phyloP scores from a whole-genome alignment of 2,113 vertebrate genomes.

The Labrus mixtus region DNA sequence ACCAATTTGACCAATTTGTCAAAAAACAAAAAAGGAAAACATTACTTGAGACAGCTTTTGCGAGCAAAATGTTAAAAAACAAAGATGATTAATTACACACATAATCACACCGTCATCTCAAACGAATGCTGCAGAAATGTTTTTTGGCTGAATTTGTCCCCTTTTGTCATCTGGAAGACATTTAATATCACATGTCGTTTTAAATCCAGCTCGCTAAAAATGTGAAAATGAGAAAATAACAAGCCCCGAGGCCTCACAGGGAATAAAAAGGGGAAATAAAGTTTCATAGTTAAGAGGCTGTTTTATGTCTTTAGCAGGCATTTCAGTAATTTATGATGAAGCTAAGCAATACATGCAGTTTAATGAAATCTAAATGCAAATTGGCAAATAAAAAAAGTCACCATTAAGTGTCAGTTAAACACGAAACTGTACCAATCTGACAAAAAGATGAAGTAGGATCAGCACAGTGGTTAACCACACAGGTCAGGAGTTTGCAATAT shows the following conservation, averaged over 20 bases:
- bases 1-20: constrained; percentile 7
- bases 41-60: constrained; percentile 7
- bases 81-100: constrained; percentile 47
- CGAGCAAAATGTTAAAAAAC: constrained; percentile 31
- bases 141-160: constrained; percentile 47
- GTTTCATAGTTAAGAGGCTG: constrained; percentile 37
- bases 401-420: not conserved
- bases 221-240: constrained; percentile 63
- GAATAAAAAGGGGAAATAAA: constrained; percentile 40
- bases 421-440: constrained; percentile 10
- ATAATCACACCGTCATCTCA: constrained; percentile 46
- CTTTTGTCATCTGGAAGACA: constrained; percentile 71
- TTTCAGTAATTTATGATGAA: constrained; percentile 22
- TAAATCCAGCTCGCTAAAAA: constrained; percentile 48
- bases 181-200: constrained; percentile 63
- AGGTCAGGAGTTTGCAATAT: constrained; percentile 35
- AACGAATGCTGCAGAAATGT: constrained; percentile 48
- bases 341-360: not conserved
- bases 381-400: not conserved
- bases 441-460: constrained; percentile 6
- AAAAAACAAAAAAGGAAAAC: constrained; percentile 24
- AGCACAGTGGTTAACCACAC: constrained; percentile 15
- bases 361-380: constrained; percentile 14
- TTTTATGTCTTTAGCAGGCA: constrained; percentile 25
- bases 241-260: constrained; percentile 38